These are phyloP conservation scores for Trachemys scripta DNA, from an alignment of 2,113 vertebrate genomes.

Conservation along the genomic window DNA sequence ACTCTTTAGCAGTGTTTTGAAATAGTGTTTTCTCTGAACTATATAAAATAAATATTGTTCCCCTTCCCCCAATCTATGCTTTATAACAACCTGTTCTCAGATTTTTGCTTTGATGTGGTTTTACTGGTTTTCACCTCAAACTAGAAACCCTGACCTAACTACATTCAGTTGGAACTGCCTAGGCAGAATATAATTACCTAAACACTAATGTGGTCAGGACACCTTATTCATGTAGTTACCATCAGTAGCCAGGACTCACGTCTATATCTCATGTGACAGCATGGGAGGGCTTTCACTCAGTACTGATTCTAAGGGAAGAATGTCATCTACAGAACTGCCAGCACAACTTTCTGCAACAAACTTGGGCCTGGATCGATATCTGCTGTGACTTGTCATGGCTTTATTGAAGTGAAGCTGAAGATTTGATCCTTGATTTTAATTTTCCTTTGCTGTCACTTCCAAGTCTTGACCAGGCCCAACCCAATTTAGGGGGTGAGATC, in stretches of 20 bases:
- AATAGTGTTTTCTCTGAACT: not conserved
- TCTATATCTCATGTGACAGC: not conserved
- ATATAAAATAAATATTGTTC: not conserved
- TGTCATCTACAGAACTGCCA: accelerated
- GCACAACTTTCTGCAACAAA: not conserved
- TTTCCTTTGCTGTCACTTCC: not conserved
- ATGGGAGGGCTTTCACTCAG: not conserved
- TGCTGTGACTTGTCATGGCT: not conserved
- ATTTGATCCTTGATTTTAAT: not conserved
- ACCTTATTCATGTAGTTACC: not conserved
- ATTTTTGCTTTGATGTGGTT: not conserved
- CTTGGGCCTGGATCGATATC: not conserved
- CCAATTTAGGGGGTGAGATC: not conserved
- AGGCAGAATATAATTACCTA: not conserved
- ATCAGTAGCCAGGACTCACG: not conserved
- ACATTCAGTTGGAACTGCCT: not conserved
- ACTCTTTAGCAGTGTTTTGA: not conserved
- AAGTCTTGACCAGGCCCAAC: not conserved
- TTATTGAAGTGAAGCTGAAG: not conserved
- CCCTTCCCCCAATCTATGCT: not conserved
- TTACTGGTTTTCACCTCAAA: not conserved
- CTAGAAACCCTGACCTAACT: not conserved
- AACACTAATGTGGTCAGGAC: not conserved
- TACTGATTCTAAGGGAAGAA: accelerated
- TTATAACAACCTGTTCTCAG: not conserved